Evolutionary conservation across 1,140 invertebrate species (phyloP).

Genomic region (Aricia agestis): DNA sequence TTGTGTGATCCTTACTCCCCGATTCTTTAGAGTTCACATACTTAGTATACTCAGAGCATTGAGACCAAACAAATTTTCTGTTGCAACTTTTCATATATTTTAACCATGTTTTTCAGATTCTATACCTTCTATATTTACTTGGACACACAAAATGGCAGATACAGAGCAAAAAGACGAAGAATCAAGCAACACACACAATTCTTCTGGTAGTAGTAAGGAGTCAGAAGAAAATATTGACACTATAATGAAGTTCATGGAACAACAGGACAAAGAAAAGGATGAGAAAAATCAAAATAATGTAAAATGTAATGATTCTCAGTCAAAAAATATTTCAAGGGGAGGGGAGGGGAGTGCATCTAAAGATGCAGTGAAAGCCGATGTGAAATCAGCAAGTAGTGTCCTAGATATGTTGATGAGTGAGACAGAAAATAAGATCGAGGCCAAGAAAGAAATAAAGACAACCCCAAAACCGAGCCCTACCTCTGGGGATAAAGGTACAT

Average conservation of each 20-base stretch:
- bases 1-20: no score
- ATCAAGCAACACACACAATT: slow-evolving; percentile 23
- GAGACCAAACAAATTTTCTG: no score
- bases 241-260: slow-evolving; percentile 57
- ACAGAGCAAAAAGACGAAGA: slow-evolving; percentile 31
- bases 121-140: slow-evolving; percentile 60
- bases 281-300: slow-evolving; percentile 22
- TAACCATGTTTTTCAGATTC: slow-evolving; percentile 41
- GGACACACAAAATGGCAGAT: slow-evolving; percentile 32
- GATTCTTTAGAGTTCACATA: no score
- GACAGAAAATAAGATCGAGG: slow-evolving; percentile 39
- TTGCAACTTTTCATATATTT: not conserved
- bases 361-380: slow-evolving; percentile 1
- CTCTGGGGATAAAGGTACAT: slow-evolving; percentile 37
- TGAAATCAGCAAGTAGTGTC: slow-evolving; percentile 33
- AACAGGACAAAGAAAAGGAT: slow-evolving; percentile 44
- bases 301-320: slow-evolving; percentile 4
- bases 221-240: slow-evolving; percentile 58
- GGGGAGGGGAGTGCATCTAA: slow-evolving; percentile 19
- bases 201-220: slow-evolving; percentile 38
- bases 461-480: slow-evolving; percentile 31
- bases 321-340: slow-evolving; percentile 17
- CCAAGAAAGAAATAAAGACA: slow-evolving; percentile 34
- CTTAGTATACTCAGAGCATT: no score
- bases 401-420: slow-evolving; percentile 55